Conservation (phyloP, 2,888 invertebrate genomes). For the Anodontia alba region DNA sequence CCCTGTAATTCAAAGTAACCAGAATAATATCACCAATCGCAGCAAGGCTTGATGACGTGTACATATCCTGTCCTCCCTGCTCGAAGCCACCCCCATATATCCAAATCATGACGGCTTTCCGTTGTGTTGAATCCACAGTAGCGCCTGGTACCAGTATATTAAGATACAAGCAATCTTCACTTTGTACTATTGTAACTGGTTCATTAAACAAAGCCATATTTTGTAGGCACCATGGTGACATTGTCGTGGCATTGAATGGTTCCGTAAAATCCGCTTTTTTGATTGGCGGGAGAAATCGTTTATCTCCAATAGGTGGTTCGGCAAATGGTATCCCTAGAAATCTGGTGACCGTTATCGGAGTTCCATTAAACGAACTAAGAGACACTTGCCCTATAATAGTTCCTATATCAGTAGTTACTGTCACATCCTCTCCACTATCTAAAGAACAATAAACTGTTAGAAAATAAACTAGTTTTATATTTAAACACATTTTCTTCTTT, state of each 20-base stretch:
- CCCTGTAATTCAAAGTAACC: neutral
- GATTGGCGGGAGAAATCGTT: conserved; percentile 31
- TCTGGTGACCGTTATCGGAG: neutral
- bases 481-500: too few species aligned
- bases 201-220: too few species aligned
- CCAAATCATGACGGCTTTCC: neutral
- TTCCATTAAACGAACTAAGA: neutral
- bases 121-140: neutral
- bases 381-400: conserved; percentile 4
- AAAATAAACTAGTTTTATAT: too few species aligned
- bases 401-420: conserved; percentile 21
- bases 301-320: neutral
- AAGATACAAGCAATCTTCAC: neutral
- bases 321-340: conserved; percentile 34
- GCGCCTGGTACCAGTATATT: neutral
- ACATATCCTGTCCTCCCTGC: neutral
- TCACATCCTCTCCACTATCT: too few species aligned
- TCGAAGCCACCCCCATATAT: neutral
- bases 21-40: neutral
- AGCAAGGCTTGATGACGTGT: neutral
- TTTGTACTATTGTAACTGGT: neutral
- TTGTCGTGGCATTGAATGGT: conserved; percentile 4
- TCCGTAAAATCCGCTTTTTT: conserved; percentile 15
- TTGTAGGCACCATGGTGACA: neutral
- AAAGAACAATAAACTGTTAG: too few species aligned